Base-by-base conservation (phyloP, 2,113 vertebrate species). In the Platichthys stellatus region DNA sequence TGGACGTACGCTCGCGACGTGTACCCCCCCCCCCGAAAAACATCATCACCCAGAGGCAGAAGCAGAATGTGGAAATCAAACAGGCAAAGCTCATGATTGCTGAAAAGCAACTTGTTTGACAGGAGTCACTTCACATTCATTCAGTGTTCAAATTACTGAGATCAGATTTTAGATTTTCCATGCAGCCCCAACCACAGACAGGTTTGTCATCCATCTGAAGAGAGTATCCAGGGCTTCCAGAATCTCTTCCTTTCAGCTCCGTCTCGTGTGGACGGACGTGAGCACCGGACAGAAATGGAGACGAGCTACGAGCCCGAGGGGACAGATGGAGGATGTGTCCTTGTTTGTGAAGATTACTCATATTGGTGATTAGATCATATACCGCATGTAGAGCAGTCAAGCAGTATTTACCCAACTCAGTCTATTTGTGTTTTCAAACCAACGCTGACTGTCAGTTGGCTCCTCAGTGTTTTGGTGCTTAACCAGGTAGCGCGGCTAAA, bases 161-260 rank as follows among this genome's bases (percentile, higher is more conserved):
- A 49, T 65, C 40, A 14, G 31, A 31, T 28, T 11, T 14, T 0
- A 49, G 31, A 58, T 57, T 10, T 58, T 63, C 24, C 17, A 59
- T 63, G 13, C 0, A 54, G 5, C 56, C 35, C 18, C 69, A 67
- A 61, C 28, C 57, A 15, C 21, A 28, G 24, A 69, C 53, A 10
- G 70, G 64, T 59, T 75, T 60, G 51, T 17, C 62, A 67, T 82
- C 61, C 62, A 67, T 80, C 61, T 72, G 21, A 67, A 63, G 20
- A 24, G 2, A 24, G 24, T 24, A 24, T 2, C 24, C 24, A 24
- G 24, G 24, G 24, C 24, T 24, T 24, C 24, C 24, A 23, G 23
- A 23, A 23, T 23, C 23, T 23, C 23, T 23, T 23, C 23, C 23
- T 23, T 85, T 90, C 86, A 90, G 86, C 74, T 81, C 80, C 81